Conservation (phyloP, 1,140 invertebrate species). For the Drosophila punjabiensis region DNA sequence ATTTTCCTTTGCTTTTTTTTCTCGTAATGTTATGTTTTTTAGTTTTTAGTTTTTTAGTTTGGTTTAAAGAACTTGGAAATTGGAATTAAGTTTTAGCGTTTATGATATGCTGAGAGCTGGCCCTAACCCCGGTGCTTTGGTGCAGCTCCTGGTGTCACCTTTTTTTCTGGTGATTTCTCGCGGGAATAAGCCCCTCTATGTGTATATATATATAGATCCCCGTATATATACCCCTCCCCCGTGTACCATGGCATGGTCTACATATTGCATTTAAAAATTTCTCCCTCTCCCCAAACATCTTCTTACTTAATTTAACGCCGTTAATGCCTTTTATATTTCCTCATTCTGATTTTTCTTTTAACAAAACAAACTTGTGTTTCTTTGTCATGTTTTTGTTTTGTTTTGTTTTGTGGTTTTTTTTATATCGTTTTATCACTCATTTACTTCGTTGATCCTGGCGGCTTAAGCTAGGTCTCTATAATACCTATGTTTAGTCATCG, state of each 20-base stretch:
- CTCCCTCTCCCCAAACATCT: not conserved
- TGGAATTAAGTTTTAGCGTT: slow-evolving; percentile 43
- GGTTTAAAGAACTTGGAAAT: slow-evolving; percentile 52
- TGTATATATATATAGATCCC: no score
- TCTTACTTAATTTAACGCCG: slow-evolving; percentile 5
- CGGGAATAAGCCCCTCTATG: not conserved
- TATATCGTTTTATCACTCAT: slow-evolving; percentile 75
- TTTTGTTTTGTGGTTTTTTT: slow-evolving; percentile 18
- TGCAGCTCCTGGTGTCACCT: slow-evolving; percentile 14
- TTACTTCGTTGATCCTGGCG: slow-evolving; percentile 84
- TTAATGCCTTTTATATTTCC: not conserved
- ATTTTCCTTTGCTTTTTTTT: slow-evolving; percentile 11
- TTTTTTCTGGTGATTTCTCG: not conserved
- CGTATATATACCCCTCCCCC: slow-evolving; percentile 4
- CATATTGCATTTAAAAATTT: slow-evolving; percentile 70
- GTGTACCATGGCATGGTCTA: slow-evolving; percentile 51
- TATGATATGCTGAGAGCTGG: slow-evolving; percentile 50
- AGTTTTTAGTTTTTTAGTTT: slow-evolving; percentile 18
- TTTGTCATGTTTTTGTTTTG: slow-evolving; percentile 22
- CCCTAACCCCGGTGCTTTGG: slow-evolving; percentile 7
- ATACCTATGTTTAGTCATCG: slow-evolving; percentile 41
- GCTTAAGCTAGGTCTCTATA: slow-evolving; percentile 64
- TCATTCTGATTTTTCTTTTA: slow-evolving; percentile 2
- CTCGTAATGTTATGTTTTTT: slow-evolving; percentile 19
- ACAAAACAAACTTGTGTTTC: slow-evolving; percentile 32